A percentile compares a stretch with the other conserved stretches of the same genome.
phyloP scores from a whole-genome alignment of 2,797 vertebrate species.

The Bovichtus variegatus region DNA sequence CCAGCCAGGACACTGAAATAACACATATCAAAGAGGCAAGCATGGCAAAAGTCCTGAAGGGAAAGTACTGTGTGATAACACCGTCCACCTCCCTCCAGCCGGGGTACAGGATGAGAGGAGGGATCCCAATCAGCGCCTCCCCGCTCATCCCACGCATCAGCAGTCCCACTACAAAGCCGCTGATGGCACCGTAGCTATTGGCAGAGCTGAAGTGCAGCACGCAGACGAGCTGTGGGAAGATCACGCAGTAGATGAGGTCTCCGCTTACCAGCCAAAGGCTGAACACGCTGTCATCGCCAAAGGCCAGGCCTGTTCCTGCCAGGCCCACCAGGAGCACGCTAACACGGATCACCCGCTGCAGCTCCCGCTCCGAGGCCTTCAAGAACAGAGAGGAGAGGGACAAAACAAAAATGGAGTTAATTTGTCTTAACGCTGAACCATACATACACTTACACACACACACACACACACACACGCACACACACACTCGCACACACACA shows the following conservation, averaged over 20 bases:
- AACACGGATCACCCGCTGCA: slow-evolving; percentile 78
- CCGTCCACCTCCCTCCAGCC: slow-evolving; percentile 69
- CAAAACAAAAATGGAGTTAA: neutral
- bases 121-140: slow-evolving; percentile 77
- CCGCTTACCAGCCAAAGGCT: slow-evolving; percentile 81
- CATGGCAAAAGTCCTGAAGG: slow-evolving; percentile 83
- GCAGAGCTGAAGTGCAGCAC: slow-evolving; percentile 72
- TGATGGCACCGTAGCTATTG: slow-evolving; percentile 80
- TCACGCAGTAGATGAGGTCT: slow-evolving; percentile 81
- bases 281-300: slow-evolving; percentile 76
- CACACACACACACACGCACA: slow-evolving; percentile 56
- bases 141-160: slow-evolving; percentile 80
- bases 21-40: slow-evolving; percentile 70
- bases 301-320: slow-evolving; percentile 73
- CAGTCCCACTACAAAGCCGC: slow-evolving; percentile 72
- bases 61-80: slow-evolving; percentile 79
- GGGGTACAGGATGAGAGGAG: slow-evolving; percentile 74
- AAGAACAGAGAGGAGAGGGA: neutral
- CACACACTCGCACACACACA: neutral
- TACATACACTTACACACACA: neutral
- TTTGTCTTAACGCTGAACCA: neutral
- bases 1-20: slow-evolving; percentile 68
- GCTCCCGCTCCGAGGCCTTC: slow-evolving; percentile 83
- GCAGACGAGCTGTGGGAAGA: slow-evolving; percentile 85
- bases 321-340: slow-evolving; percentile 80